phyloP scores from a whole-genome alignment of 2,797 vertebrate genomes.

The Amblyopsis hoosieri region DNA sequence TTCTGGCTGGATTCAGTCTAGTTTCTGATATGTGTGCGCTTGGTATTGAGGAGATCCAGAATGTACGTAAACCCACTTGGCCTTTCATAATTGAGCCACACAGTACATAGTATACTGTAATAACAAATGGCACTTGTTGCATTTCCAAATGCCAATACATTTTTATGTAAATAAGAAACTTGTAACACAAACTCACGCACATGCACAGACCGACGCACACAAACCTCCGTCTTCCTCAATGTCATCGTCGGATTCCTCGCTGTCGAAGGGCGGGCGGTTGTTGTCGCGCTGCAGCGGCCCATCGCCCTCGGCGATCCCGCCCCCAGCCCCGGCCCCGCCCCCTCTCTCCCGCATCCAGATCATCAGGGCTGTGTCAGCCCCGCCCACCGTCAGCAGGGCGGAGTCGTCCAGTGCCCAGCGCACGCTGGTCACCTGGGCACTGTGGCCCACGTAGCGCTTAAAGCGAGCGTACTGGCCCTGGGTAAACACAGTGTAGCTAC shows the following conservation, averaged over 20 bases:
- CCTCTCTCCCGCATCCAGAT: constrained; percentile 91
- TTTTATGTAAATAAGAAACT: too few relatives aligned
- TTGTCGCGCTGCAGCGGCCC: constrained; percentile 39
- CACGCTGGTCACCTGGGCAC: constrained; percentile 91
- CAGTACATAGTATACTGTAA: too few relatives aligned
- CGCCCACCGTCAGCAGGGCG: constrained; percentile 90
- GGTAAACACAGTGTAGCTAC: not conserved
- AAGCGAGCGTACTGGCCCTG: constrained; percentile 92
- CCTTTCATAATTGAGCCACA: too few relatives aligned
- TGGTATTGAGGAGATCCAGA: too few relatives aligned
- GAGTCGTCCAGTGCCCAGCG: constrained; percentile 92
- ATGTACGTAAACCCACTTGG: too few relatives aligned
- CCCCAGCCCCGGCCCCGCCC: constrained; percentile 45
- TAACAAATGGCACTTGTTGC: too few relatives aligned
- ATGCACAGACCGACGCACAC: too few relatives aligned
- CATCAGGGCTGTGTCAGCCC: constrained; percentile 93
- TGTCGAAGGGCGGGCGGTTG: constrained; percentile 92
- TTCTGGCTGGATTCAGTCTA: too few relatives aligned
- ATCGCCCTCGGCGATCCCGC: too few relatives aligned
- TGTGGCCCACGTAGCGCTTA: constrained; percentile 95
- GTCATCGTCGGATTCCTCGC: constrained; percentile 94
- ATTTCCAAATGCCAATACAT: too few relatives aligned
- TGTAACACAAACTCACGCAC: not conserved
- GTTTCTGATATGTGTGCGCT: too few relatives aligned
- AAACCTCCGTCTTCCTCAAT: constrained; percentile 93